Base-by-base conservation (phyloP, 2,797 vertebrate genomes). In the Limosa lapponica region DNA sequence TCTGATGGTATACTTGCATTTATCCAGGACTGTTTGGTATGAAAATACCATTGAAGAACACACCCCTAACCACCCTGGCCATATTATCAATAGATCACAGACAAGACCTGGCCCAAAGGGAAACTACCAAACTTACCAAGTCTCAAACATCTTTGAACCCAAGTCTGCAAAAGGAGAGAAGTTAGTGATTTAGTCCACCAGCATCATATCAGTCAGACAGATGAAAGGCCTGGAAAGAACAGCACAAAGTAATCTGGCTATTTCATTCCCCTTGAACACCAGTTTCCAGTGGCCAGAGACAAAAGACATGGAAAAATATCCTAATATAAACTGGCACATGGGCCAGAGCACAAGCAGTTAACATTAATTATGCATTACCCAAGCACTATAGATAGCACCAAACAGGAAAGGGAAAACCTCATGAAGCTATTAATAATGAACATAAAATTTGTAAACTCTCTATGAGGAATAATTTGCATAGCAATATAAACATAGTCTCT, bases 401-500 rank as follows among this genome's bases (percentile, higher is more conserved):
- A 97, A 97, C 97, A 95, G 94, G 97, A 96, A 93, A 90, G 96
- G 52, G 32, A 9, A 95, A 97, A 97, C 66, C 91, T 97, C 97
- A 96, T 97, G 97, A 97, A 93, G 93, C 92, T 97, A 98, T 98
- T 98, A 98, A 98, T 98, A 98, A 98, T 97, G 96, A 97, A 98
- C 97, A 97, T 96, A 97, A 97, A 98, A 98, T 98, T 97, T 97
- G 97, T 98, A 98, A 98, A 98, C 89, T 97, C 95, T 97, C 97
- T 97, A 95, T 95, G 90, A 98, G 97, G 97, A 97, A 97, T 98
- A 97, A 98, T 98, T 98, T 98, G 98, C 98, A 98, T 98, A 94
- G 97, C 93, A 98, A 96, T 97, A 98, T 97, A 98, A 98, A 97
- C 97, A 97, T 75, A 62, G 93, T 91, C 82, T 86, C 85, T 94